A percentile compares a stretch with the other conserved stretches of the same genome.
These are phyloP conservation scores for Samia ricini DNA, from an alignment of 1,140 invertebrate genomes.

Conservation along the genomic window DNA sequence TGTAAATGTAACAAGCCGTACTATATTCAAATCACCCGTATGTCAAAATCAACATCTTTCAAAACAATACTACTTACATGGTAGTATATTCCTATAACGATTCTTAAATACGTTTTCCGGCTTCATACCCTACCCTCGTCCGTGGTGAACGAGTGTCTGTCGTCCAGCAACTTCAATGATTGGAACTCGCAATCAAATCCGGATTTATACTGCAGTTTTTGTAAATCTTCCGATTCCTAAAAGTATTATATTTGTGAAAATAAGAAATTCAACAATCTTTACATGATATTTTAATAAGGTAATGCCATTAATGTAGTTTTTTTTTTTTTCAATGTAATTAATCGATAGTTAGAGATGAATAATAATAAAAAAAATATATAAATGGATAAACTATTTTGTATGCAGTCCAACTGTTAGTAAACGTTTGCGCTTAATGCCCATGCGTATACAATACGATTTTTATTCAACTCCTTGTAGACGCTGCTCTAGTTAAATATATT, in stretches of 20 bases:
- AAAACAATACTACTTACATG: slow-evolving; percentile 88
- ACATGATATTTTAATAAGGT: not conserved
- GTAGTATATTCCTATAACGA: slow-evolving; percentile 98
- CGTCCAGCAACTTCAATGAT: slow-evolving; percentile 95
- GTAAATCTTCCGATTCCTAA: slow-evolving; percentile 67
- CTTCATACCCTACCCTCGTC: slow-evolving; percentile 94
- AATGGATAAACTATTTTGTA: too few relatives aligned
- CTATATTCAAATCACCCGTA: too few relatives aligned
- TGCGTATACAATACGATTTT: not conserved
- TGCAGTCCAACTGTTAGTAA: too few relatives aligned
- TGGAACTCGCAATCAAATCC: slow-evolving; percentile 99
- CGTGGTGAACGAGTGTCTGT: slow-evolving; percentile 92
- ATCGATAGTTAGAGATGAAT: too few relatives aligned
- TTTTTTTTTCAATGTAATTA: not conserved
- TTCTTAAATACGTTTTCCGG: slow-evolving; percentile 96
- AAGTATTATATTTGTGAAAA: too few relatives aligned
- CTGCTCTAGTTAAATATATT: too few relatives aligned
- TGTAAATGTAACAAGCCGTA: too few relatives aligned
- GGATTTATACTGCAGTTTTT: slow-evolving; percentile 34
- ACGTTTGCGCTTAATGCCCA: too few relatives aligned
- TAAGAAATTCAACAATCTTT: not conserved
- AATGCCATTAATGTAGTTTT: not conserved
- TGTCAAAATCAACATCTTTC: too few relatives aligned
- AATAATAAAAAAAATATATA: too few relatives aligned
- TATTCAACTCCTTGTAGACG: not conserved